Conservation (phyloP, 2,113 vertebrate species). For the Neodon shergylaensis region DNA sequence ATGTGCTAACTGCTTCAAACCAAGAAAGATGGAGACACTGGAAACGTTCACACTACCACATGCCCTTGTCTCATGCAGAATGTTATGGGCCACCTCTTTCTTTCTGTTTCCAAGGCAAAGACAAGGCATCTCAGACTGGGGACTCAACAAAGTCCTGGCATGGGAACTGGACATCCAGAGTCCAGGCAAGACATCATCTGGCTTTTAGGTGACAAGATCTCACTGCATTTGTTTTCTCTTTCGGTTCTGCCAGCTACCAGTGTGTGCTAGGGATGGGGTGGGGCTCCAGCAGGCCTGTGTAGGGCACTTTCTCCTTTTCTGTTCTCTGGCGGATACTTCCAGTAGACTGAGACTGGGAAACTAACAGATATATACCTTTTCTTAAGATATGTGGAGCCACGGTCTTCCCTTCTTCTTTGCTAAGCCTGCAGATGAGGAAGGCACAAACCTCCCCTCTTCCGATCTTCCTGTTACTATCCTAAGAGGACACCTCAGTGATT, state of each 20-base stretch:
- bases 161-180: neutral
- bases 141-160: conserved; percentile 20
- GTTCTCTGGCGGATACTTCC: neutral
- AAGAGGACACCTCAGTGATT: conserved; percentile 21
- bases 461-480: conserved; percentile 4
- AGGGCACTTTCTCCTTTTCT: neutral
- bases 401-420: conserved; percentile 4
- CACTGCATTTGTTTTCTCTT: neutral
- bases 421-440: too few species aligned
- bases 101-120: conserved; percentile 23
- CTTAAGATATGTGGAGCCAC: neutral
- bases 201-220: neutral
- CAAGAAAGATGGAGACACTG: neutral
- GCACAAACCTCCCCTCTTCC: neutral
- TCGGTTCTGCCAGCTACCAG: neutral
- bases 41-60: neutral
- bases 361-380: neutral
- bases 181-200: neutral
- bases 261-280: neutral
- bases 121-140: neutral
- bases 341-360: neutral
- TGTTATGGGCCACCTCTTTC: neutral
- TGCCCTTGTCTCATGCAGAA: neutral
- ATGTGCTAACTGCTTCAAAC: conserved; percentile 31
- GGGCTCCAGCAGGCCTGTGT: conserved; percentile 9